Evolutionary conservation across 1,140 invertebrate species (phyloP).

Genomic region (Hyles euphorbiae): DNA sequence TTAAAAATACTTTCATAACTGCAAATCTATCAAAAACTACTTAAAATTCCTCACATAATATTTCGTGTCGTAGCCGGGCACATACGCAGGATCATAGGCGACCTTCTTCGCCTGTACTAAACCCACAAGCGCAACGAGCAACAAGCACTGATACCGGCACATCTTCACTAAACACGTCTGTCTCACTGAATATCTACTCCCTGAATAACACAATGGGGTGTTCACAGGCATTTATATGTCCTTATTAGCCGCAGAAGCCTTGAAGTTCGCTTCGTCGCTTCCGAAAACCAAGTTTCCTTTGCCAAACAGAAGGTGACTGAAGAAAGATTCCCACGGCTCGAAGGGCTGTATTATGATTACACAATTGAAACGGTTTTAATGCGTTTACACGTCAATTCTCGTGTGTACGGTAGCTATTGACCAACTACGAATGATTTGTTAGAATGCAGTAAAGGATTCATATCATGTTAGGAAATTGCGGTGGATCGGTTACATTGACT

Average conservation of each 20-base stretch:
- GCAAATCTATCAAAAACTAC: no score
- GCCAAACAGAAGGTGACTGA: conserved; percentile 42
- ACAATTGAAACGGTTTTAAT: no score
- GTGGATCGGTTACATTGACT: no score
- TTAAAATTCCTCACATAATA: conserved; percentile 46
- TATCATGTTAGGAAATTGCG: no score
- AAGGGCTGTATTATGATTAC: conserved; percentile 14
- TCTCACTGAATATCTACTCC: conserved; percentile 29
- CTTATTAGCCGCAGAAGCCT: conserved; percentile 52
- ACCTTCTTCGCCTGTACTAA: conserved; percentile 35
- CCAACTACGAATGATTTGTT: no score
- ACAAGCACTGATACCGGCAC: conserved; percentile 42
- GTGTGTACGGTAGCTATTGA: no score
- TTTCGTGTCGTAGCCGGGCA: conserved; percentile 26
- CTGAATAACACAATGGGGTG: conserved; percentile 55
- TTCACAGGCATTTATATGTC: conserved; percentile 62
- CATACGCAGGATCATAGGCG: conserved; percentile 28
- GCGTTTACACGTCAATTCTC: no score
- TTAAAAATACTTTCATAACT: no score
- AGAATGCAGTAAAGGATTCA: no score
- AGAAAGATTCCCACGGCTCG: conserved; percentile 67
- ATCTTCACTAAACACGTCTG: conserved; percentile 34
- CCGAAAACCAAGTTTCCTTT: conserved; percentile 63
- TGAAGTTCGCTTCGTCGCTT: conserved; percentile 29
- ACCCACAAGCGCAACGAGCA: conserved; percentile 34